Conservation (phyloP, 1,140 invertebrate genomes). For the Ptiloglossa arizonensis region DNA sequence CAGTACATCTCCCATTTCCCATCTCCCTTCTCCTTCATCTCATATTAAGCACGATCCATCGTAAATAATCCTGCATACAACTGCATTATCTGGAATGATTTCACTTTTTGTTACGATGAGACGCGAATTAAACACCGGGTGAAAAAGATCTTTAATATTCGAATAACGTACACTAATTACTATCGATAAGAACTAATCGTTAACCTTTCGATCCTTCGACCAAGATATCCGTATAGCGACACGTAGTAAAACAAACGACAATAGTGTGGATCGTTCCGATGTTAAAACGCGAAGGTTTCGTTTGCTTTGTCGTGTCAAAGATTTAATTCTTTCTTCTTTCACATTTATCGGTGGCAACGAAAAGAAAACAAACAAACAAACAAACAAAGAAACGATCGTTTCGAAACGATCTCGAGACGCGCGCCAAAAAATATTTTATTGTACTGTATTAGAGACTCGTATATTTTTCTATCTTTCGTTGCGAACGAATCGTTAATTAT, state of each 20-base stretch:
- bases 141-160: conserved; percentile 19
- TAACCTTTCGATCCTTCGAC: conserved; percentile 50
- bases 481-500: conserved; percentile 33
- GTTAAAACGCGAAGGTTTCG: not conserved
- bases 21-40: too few relatives aligned
- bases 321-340: not conserved
- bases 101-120: not conserved
- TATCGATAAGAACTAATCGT: conserved; percentile 54
- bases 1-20: too few relatives aligned
- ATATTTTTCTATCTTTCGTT: conserved; percentile 67
- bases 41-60: not conserved
- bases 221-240: conserved; percentile 50
- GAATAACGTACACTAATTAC: conserved; percentile 37
- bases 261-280: conserved; percentile 50
- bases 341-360: conserved; percentile 53
- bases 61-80: not conserved
- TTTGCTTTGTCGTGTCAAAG: conserved; percentile 1
- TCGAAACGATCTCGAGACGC: conserved; percentile 1
- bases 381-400: not conserved
- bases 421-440: conserved; percentile 8
- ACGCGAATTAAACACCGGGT: not conserved
- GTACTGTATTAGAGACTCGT: conserved; percentile 46
- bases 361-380: not conserved
- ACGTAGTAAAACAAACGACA: conserved; percentile 52
- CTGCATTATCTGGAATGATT: not conserved